Evolutionary conservation across 2,888 invertebrate species (phyloP).

Genomic region (Bombylius major): DNA sequence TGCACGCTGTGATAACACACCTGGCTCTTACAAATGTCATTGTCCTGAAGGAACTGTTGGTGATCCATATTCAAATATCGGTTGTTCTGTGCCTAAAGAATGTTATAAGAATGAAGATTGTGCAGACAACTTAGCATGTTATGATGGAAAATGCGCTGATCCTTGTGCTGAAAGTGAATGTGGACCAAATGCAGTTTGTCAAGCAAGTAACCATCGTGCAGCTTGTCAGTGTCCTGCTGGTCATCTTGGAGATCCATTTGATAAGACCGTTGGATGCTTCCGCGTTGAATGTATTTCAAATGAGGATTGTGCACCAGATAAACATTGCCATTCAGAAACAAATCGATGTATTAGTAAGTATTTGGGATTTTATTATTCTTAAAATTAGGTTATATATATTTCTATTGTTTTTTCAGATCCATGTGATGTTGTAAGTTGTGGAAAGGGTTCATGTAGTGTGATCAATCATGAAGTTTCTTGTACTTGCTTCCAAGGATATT

Average conservation of each 20-base stretch:
- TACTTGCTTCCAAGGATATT: constrained; percentile 62
- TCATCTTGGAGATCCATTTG: constrained; percentile 68
- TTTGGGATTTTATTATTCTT: constrained; percentile 13
- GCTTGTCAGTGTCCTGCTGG: constrained; percentile 69
- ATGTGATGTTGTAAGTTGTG: constrained; percentile 65
- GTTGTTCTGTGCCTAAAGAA: constrained; percentile 64
- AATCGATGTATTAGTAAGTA: constrained; percentile 67
- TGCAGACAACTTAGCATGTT: constrained; percentile 59
- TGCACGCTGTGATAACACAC: constrained; percentile 65
- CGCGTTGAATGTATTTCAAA: constrained; percentile 75
- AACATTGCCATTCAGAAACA: constrained; percentile 58
- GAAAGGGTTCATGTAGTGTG: constrained; percentile 66
- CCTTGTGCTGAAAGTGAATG: constrained; percentile 63
- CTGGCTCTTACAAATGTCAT: constrained; percentile 67
- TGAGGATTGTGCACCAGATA: constrained; percentile 61
- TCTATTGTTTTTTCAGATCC: constrained; percentile 46
- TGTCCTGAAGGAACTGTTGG: constrained; percentile 73
- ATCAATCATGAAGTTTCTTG: constrained; percentile 60
- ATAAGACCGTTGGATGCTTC: constrained; percentile 67
- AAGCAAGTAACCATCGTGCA: constrained; percentile 56
- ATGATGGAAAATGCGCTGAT: constrained; percentile 64
- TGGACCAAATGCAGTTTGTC: constrained; percentile 65
- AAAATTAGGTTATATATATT: neutral
- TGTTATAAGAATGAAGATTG: constrained; percentile 66
- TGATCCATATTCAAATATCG: constrained; percentile 54